Percentiles rank a stretch among this genome's conserved stretches.
Evolutionary conservation across 2,797 vertebrate species (phyloP).

Genomic region (Agapornis canus): DNA sequence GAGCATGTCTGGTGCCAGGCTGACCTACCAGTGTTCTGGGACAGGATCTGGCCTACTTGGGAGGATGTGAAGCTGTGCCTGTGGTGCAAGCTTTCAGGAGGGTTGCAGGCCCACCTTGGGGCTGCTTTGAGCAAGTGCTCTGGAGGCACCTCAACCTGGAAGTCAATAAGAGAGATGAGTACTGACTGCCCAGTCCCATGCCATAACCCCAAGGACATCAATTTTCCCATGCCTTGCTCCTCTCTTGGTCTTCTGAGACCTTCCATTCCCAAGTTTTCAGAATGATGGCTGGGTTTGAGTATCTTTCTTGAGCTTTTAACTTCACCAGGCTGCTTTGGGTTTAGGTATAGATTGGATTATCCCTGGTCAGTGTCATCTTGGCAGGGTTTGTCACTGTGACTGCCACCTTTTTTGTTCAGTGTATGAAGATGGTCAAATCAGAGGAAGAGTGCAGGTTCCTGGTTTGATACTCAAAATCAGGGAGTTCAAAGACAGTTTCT

Average conservation of each 20-base stretch:
- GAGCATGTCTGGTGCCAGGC: background rate
- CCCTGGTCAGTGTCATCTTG: background rate
- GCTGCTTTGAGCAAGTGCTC: background rate
- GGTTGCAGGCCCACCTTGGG: fast-evolving
- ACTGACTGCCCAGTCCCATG: background rate
- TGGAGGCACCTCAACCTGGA: background rate
- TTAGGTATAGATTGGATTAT: background rate
- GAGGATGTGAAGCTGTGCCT: background rate
- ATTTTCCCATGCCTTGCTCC: background rate
- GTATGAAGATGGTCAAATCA: background rate
- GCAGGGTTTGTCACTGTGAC: fast-evolving
- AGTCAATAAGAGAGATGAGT: background rate
- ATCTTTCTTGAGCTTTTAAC: background rate
- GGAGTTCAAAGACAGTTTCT: background rate
- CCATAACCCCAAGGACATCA: background rate
- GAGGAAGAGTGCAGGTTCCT: background rate
- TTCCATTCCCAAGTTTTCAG: background rate
- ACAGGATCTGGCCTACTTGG: background rate
- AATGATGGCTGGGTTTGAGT: fast-evolving
- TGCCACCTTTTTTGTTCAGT: background rate
- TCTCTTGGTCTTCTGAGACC: background rate
- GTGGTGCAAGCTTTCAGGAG: background rate
- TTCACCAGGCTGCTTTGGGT: background rate
- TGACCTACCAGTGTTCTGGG: background rate
- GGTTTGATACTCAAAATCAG: background rate